Conservation (phyloP, 1,140 invertebrate species). For the Cheumatopsyche charites region DNA sequence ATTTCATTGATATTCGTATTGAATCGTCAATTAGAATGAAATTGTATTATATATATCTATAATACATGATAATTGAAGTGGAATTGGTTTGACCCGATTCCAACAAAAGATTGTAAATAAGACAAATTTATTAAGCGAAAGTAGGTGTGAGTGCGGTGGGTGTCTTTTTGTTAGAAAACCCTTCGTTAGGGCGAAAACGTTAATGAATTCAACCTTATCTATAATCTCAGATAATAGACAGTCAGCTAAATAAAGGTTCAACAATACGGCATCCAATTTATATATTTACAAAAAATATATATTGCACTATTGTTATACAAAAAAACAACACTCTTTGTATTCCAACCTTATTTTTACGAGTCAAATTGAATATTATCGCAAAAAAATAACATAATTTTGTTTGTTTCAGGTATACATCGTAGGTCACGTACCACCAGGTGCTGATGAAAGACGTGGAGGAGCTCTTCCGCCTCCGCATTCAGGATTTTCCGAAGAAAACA, state of each 20-base stretch:
- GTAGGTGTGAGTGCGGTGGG: background rate
- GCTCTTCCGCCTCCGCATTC: conserved; percentile 63
- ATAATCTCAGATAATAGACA: conserved; percentile 18
- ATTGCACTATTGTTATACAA: no score
- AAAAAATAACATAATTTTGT: background rate
- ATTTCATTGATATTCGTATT: no score
- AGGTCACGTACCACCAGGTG: conserved; percentile 87
- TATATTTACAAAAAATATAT: no score
- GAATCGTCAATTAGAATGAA: no score
- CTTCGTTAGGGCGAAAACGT: conserved; percentile 18
- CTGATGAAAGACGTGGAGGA: conserved; percentile 76
- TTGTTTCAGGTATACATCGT: conserved; percentile 82
- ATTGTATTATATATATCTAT: no score
- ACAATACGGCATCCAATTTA: background rate
- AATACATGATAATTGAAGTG: no score
- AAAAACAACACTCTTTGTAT: no score
- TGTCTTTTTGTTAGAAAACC: conserved; percentile 15
- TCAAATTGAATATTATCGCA: no score
- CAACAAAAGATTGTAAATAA: no score
- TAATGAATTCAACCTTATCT: conserved; percentile 13
- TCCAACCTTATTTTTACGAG: no score
- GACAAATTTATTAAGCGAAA: no score
- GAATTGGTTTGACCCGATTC: no score
- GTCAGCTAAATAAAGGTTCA: conserved; percentile 5
- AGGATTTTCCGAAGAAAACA: conserved; percentile 69